Evolutionary conservation across 30 jellyfish, hydroid and myxozoan species (phyloP).

Genomic region (Pseudorhiza aurosa): DNA sequence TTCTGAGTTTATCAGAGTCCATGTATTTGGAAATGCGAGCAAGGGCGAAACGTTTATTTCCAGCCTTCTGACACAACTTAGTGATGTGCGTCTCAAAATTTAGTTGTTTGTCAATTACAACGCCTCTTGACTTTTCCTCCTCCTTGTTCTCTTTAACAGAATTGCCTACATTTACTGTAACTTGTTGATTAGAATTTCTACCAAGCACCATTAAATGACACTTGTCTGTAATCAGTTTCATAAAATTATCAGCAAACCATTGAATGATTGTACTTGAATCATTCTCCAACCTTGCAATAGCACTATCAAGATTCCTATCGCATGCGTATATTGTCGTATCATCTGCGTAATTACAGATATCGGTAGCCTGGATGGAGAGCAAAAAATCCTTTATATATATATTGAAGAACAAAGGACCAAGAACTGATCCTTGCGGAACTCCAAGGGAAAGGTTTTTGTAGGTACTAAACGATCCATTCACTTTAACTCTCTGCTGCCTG

Average conservation of each 20-base stretch:
- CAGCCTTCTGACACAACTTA: slow-evolving; percentile 46
- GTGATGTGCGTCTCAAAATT: neutral
- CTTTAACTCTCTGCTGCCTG: slow-evolving; percentile 55
- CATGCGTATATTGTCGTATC: slow-evolving; percentile 37
- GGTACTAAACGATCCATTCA: slow-evolving; percentile 47
- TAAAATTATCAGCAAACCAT: slow-evolving; percentile 46
- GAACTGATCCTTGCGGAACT: slow-evolving; percentile 35
- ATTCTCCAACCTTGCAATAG: slow-evolving; percentile 41
- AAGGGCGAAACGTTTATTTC: slow-evolving; percentile 47
- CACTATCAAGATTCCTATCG: slow-evolving; percentile 14
- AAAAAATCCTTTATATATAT: slow-evolving; percentile 38
- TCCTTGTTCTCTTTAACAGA: neutral
- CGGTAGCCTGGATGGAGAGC: slow-evolving; percentile 19
- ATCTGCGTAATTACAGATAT: slow-evolving; percentile 62
- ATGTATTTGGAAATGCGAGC: slow-evolving; percentile 21
- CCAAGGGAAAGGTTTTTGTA: slow-evolving; percentile 14
- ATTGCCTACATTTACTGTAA: slow-evolving; percentile 5
- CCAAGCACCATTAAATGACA: slow-evolving; percentile 35
- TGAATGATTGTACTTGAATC: slow-evolving; percentile 1
- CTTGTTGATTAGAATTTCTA: slow-evolving; percentile 10
- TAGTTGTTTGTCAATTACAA: slow-evolving; percentile 32
- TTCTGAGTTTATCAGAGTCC: slow-evolving; percentile 21
- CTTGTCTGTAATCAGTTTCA: slow-evolving; percentile 34
- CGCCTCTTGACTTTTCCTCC: slow-evolving; percentile 43
- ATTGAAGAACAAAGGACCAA: slow-evolving; percentile 48